phyloP scores from a whole-genome alignment of 2,113 vertebrate genomes.

The Podocnemis expansa region DNA sequence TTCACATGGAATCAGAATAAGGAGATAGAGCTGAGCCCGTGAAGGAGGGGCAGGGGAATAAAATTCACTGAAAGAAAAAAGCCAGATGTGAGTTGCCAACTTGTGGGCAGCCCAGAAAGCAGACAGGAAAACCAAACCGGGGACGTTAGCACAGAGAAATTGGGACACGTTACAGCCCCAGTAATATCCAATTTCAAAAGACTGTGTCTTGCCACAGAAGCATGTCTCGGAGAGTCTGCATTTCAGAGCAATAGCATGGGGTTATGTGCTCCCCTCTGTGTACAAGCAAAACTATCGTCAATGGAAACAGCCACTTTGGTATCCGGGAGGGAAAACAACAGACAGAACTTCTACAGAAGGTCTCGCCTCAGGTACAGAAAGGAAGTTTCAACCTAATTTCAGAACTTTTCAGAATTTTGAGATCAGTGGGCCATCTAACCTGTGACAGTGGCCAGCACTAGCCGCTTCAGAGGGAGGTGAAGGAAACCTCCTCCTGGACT shows the following conservation, averaged over 20 bases:
- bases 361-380: neutral
- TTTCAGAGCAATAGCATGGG: slow-evolving; percentile 32
- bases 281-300: neutral
- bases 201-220: slow-evolving; percentile 53
- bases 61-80: slow-evolving; percentile 26
- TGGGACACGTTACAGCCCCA: slow-evolving; percentile 50
- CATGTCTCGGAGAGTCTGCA: slow-evolving; percentile 39
- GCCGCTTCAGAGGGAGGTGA: neutral
- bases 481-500: fast-evolving
- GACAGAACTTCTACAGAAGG: neutral
- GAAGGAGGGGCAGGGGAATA: slow-evolving; percentile 30
- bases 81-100: slow-evolving; percentile 50
- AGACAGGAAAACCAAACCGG: slow-evolving; percentile 74
- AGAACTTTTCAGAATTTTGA: fast-evolving
- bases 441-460: neutral
- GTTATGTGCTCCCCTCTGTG: slow-evolving; percentile 27
- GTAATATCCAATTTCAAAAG: slow-evolving; percentile 61
- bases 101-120: slow-evolving; percentile 57
- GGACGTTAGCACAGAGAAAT: slow-evolving; percentile 37
- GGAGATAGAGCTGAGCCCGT: slow-evolving; percentile 54
- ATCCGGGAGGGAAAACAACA: neutral
- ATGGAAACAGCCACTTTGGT: neutral
- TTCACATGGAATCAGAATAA: slow-evolving; percentile 63
- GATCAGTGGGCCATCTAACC: neutral
- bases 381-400: neutral